Percentiles rank a stretch among this genome's conserved stretches.
Conservation (phyloP, 2,797 vertebrate species). For the Phrynocephalus forsythii region DNA sequence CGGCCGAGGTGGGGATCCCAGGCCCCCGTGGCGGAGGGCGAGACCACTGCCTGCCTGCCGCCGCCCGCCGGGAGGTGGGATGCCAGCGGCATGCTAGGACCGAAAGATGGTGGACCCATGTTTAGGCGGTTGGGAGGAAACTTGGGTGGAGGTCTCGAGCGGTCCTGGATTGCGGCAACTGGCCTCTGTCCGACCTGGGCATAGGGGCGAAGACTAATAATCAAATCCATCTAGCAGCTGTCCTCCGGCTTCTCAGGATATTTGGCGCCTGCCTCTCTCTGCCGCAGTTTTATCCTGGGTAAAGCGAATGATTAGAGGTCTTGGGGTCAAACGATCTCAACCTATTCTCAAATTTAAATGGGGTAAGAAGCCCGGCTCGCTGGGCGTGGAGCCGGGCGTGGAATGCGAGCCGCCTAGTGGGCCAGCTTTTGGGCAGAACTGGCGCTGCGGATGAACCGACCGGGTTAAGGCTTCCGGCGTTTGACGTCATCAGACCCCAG, state of each 20-base stretch:
- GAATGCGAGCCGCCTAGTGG: neutral
- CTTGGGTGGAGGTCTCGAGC: neutral
- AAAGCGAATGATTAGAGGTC: too few relatives aligned
- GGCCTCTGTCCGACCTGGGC: neutral
- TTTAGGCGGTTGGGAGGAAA: neutral
- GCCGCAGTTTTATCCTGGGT: neutral
- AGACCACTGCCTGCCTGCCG: neutral
- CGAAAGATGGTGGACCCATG: neutral
- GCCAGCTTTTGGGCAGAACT: neutral
- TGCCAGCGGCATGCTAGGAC: neutral
- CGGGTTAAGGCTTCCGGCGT: neutral
- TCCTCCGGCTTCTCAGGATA: neutral
- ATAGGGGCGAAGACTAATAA: neutral
- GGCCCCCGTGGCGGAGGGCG: neutral
- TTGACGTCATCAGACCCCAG: slow-evolving; percentile 27
- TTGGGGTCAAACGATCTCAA: too few relatives aligned
- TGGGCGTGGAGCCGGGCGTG: neutral
- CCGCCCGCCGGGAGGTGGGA: neutral
- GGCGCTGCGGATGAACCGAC: neutral
- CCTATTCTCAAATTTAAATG: too few relatives aligned
- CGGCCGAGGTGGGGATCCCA: neutral
- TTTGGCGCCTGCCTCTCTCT: neutral
- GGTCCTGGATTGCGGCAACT: neutral
- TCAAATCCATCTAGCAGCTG: neutral
- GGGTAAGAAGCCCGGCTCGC: neutral